A percentile compares a stretch with the other conserved stretches of the same genome.
phyloP scores from a whole-genome alignment of 2,113 vertebrate species.

The Lepus timidus region DNA sequence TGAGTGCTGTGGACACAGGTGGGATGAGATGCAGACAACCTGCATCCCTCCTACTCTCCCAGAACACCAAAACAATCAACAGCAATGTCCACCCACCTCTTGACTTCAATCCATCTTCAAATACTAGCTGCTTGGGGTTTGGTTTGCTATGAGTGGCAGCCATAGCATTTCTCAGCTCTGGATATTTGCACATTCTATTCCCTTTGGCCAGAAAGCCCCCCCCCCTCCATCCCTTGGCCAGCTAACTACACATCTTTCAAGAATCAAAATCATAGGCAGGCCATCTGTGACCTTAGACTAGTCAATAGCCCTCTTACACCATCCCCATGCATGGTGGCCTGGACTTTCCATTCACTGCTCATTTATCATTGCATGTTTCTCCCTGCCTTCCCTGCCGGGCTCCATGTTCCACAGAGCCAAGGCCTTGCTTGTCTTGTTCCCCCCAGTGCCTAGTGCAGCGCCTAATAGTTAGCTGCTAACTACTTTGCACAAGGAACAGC shows the following conservation, averaged over 20 bases:
- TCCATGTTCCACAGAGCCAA: neutral
- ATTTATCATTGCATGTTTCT: neutral
- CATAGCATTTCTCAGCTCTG: neutral
- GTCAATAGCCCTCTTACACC: neutral
- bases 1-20: accelerated
- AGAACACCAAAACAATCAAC: no score
- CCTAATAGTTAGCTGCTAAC: neutral
- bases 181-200: neutral
- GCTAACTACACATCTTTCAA: neutral
- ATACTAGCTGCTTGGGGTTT: neutral
- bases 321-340: no score
- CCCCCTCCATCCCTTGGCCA: neutral
- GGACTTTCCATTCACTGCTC: neutral
- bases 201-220: neutral
- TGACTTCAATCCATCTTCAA: neutral
- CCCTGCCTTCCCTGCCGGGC: neutral
- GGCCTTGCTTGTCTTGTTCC: neutral
- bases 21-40: neutral
- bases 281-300: neutral
- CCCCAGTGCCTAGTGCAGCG: neutral
- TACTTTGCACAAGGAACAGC: neutral
- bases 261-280: neutral
- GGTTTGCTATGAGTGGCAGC: neutral
- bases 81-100: accelerated
- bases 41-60: neutral